Evolutionary conservation across 2,888 invertebrate genomes (phyloP), one percentile per base, ranked within the genome.

Genomic region (Pristionchus japonicus): DNA sequence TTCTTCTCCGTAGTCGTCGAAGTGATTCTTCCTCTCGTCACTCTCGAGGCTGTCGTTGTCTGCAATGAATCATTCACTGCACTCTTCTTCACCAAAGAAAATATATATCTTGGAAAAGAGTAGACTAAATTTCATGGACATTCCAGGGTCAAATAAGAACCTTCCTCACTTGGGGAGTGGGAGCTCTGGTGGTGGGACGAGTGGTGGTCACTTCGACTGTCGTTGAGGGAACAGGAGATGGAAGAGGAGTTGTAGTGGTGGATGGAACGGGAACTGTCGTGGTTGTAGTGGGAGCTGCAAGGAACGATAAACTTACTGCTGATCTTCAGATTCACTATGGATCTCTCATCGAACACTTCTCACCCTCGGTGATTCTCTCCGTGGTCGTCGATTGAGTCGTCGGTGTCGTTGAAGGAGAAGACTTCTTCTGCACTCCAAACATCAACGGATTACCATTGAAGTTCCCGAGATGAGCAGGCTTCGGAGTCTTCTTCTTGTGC

Each of bases 361-460:
- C 31, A 82, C 82, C 52, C 0, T 15, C 7, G 27, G 82, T 82
- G 3, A n/a, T 82, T 43, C 27, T 49, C 34, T 13, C 15, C 15
- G 15, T 27, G 2, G 31, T 82, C 17, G 82, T 49, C 52, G 31
- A 11, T 20, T 17, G 15, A 47, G 52, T 82, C 4, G 34, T 64
- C 27, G 27, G 23, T 64, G 64, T 40, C 40, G 74, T 37, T 40
- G 74, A 43, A 40, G 74, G 43, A 37, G 74, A 40, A 37, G 74
- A 23, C 3, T 27, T 47, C n/a, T 49, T 82, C 47, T 47, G 47
- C 15, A 82, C 82, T 82, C 82, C 82, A 15, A 47, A 82, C 82
- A 82, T 82, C 31, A 82, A 27, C 7, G 47, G 82, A 82, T 82
- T 82, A 20, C 82, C 82, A 49, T 82, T 82, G 31, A 82, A 47